Evolutionary conservation across 2,797 vertebrate species (phyloP), one percentile per base, ranked within the genome.

Genomic region (Sebastes oblongus): DNA sequence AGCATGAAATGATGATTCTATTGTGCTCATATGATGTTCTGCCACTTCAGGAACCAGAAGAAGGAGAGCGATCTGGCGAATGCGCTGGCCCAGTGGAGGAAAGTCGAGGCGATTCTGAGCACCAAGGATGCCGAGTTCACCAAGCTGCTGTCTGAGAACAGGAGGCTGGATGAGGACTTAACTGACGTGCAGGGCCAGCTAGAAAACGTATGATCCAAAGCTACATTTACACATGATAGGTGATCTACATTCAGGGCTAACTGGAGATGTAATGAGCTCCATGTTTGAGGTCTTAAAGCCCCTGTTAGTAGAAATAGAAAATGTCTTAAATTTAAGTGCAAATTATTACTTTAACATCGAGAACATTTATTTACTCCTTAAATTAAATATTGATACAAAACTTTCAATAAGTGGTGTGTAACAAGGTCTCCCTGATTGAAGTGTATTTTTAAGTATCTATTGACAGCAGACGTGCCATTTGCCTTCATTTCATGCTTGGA

Each of bases 31-130:
- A 0, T n/a, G n/a, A 3, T 72, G 12, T 84, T 72, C 46, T 58
- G 14, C 8, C 6, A 13, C 25, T 20, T 16, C 77, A 98, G 97
- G 93, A 94, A 94, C 81, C 92, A 92, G 77, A 97, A 96, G 87
- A 96, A 94, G 27, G 97, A 97, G 90, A 69, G 76, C 0, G 96
- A 97, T 9, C 91, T 97, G 85, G 88, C 30, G 6, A 52, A 83
- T 1, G 91, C 93, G 0, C 27, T 96, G 66, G 81, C 88, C 36
- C 95, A 91, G 7, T 14, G 95, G 89, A 94, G 91, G 80, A 96
- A 93, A 25, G 86, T 95, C 0, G 95, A 97, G 81, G 94, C 93
- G 0, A 88, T 89, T 1, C 92, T 97, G 29, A 93, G 85, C 9
- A 83, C 89, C 0, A 97, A 95, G 88, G 96, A 96, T 62, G 95